Evolutionary conservation across 2,888 invertebrate species (phyloP), one percentile per base, ranked within the genome.

Genomic region (Oscheius sp.): DNA sequence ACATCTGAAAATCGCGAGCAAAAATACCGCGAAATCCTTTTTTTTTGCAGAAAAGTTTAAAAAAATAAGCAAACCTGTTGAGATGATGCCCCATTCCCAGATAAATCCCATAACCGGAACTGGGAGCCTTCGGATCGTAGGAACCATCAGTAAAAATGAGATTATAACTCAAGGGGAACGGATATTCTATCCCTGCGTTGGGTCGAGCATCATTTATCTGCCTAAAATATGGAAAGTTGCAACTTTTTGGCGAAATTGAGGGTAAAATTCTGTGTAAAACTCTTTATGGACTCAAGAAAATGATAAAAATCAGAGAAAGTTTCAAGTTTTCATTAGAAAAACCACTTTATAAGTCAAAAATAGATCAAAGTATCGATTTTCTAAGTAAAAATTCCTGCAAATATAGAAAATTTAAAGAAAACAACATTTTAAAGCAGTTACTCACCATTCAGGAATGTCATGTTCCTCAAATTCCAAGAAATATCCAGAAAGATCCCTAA

Each of bases 101-200:
- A 52, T 25, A 66, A n/a, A 66, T 66, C 21, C 66, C 66, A 35
- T 66, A 66, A 18, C 66, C 66, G 1, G 66, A 66, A 13, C 35
- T 66, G 66, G 18, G n/a, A 35, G 9, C 18, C 3, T 16, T 16
- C 21, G 41, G 1, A 12, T 9, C 5, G 16, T 16, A 66, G 5
- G 66, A 66, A n/a, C 66, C 66, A 52, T 66, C 66, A 9, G 52
- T 52, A 35, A 63, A 63, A 13, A 63, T n/a, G 16, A 58, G n/a
- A 27, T 58, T 58, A n/a, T 9, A 7, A 23, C 21, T 25, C 12
- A 12, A 12, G 53, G 53, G 21, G 5, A 13, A 18, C 13, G 5
- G 16, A 13, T n/a, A 21, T 13, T 45, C 9, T 13, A 45, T 7
- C 45, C 45, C 13, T 45, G 45, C 7, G 13, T 13, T 45, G 45